Percentiles rank a stretch among this genome's conserved stretches.
Conservation (phyloP, 2,888 invertebrate genomes). For the Hymenopus coronatus region DNA sequence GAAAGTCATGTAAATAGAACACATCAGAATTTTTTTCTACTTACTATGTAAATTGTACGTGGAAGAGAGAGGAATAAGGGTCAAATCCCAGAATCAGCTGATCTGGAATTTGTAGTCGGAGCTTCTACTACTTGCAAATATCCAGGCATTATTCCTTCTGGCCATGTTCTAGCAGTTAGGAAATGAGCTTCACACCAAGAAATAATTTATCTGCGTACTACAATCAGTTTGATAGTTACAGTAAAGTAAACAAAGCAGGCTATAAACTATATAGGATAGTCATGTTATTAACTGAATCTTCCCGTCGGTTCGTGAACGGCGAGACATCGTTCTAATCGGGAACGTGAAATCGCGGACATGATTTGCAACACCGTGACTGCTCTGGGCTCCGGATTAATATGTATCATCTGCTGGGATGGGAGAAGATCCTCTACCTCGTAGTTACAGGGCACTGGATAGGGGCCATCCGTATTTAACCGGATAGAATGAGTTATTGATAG, state of each 20-base stretch:
- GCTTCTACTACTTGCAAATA: too few relatives aligned
- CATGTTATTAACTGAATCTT: not conserved
- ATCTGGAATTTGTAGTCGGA: too few relatives aligned
- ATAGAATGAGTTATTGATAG: not conserved
- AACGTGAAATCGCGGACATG: not conserved
- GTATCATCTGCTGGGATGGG: not conserved
- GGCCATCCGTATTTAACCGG: not conserved
- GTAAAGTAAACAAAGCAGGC: not conserved
- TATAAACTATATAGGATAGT: not conserved
- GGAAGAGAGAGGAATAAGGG: too few relatives aligned
- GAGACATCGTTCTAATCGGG: not conserved
- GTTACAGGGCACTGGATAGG: not conserved
- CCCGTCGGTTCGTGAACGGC: not conserved
- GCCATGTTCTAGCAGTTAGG: not conserved
- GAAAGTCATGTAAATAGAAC: too few relatives aligned
- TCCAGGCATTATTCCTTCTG: not conserved
- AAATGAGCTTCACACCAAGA: too few relatives aligned
- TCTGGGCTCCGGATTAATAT: constrained; percentile 2
- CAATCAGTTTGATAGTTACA: not conserved
- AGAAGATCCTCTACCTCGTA: not conserved
- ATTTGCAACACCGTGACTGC: constrained; percentile 5
- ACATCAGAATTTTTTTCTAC: too few relatives aligned
- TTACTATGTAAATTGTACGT: too few relatives aligned
- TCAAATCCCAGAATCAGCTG: too few relatives aligned
- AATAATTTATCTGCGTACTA: too few relatives aligned